Percentiles rank a stretch among this genome's conserved stretches.
Conservation (phyloP, 1,140 invertebrate species). For the Stenopsyche tienmushanensis region DNA sequence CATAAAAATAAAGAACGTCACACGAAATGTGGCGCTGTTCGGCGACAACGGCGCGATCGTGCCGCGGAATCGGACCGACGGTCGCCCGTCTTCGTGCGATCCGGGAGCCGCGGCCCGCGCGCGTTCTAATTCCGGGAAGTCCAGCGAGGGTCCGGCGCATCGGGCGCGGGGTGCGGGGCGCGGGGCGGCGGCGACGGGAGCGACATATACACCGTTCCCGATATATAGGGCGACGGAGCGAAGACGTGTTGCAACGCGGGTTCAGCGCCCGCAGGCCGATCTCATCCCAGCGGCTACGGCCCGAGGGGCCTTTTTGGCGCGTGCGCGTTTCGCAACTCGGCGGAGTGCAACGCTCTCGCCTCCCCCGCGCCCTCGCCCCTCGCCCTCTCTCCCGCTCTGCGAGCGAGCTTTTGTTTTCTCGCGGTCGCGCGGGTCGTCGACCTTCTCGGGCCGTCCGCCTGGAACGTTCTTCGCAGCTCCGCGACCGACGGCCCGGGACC, state of each 20-base stretch:
- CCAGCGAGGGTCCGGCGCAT: not conserved
- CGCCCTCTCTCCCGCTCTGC: no score
- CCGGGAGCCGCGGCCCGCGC: no score
- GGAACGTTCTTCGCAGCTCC: slow-evolving; percentile 9
- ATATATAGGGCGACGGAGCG: slow-evolving; percentile 9
- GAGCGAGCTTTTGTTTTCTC: slow-evolving; percentile 40
- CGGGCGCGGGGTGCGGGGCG: not conserved
- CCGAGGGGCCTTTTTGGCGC: slow-evolving; percentile 8
- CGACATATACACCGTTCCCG: not conserved
- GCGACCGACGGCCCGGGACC: not conserved
- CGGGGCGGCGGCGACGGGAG: slow-evolving; percentile 1
- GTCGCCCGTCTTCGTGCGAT: no score
- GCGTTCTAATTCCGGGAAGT: not conserved
- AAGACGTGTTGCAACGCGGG: slow-evolving; percentile 8
- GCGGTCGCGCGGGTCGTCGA: slow-evolving; percentile 20
- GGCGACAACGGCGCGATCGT: not conserved
- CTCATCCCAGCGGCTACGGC: not conserved
- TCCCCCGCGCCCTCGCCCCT: no score
- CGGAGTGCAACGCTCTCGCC: slow-evolving; percentile 38
- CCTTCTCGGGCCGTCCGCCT: slow-evolving; percentile 11
- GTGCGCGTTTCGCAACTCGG: slow-evolving; percentile 35
- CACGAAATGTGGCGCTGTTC: slow-evolving; percentile 22
- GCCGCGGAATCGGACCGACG: not conserved
- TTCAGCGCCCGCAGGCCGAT: slow-evolving; percentile 6
- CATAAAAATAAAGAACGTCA: slow-evolving; percentile 21